Conservation (phyloP, 1,140 invertebrate species). For the Tenebrio molitor region DNA sequence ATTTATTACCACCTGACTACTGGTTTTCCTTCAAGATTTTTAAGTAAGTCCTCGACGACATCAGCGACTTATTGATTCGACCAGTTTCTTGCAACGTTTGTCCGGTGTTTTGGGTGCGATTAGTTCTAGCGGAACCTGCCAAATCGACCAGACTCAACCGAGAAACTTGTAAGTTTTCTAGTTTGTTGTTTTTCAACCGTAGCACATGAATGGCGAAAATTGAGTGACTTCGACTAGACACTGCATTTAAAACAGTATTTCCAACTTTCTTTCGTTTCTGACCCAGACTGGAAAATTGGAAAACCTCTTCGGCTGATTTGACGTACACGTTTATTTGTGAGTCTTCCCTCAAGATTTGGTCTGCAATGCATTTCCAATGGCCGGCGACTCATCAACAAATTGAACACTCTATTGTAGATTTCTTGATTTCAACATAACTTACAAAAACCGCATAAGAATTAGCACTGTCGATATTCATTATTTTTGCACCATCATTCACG, state of each 20-base stretch:
- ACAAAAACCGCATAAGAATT: constrained; percentile 93
- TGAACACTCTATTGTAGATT: constrained; percentile 97
- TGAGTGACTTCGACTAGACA: constrained; percentile 94
- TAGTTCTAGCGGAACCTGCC: constrained; percentile 93
- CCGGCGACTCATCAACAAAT: constrained; percentile 83
- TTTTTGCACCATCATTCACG: constrained; percentile 61
- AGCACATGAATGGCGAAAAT: constrained; percentile 94
- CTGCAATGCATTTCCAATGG: too few species aligned
- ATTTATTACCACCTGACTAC: constrained; percentile 72
- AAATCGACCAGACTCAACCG: constrained; percentile 95
- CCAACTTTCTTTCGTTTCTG: constrained; percentile 89
- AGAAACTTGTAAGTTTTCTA: constrained; percentile 78
- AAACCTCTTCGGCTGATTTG: constrained; percentile 89
- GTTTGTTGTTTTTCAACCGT: constrained; percentile 72
- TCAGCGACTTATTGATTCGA: constrained; percentile 90
- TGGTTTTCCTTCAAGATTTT: constrained; percentile 95
- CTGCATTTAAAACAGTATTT: constrained; percentile 89
- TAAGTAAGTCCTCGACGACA: constrained; percentile 88
- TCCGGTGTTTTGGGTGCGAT: constrained; percentile 84
- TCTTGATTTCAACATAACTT: constrained; percentile 98
- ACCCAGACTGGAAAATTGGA: constrained; percentile 85
- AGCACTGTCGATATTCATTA: constrained; percentile 84
- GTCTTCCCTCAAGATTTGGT: constrained; percentile 84
- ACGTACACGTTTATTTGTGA: constrained; percentile 90
- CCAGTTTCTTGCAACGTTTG: constrained; percentile 68